phyloP scores from a whole-genome alignment of 2,888 invertebrate genomes.

The Muschampia staudingeri region DNA sequence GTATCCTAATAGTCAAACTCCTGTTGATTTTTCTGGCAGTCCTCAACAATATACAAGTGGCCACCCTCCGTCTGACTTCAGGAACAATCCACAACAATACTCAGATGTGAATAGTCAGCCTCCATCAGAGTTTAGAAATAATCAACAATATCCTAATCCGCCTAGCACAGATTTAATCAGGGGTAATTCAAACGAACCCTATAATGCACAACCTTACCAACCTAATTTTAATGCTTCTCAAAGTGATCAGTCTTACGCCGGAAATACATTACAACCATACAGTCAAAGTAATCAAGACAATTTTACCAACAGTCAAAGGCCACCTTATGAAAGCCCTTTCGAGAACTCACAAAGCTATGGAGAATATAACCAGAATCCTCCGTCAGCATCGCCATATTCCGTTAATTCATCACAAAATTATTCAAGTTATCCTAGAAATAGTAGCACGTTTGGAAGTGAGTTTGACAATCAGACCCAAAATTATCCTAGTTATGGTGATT shows the following conservation, averaged over 20 bases:
- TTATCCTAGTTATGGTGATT: slow-evolving; percentile 77
- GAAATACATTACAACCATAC: slow-evolving; percentile 72
- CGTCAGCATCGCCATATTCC: slow-evolving; percentile 71
- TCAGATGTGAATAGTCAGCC: slow-evolving; percentile 35
- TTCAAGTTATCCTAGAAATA: slow-evolving; percentile 74
- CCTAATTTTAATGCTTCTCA: slow-evolving; percentile 79
- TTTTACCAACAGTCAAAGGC: slow-evolving; percentile 79
- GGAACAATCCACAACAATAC: slow-evolving; percentile 18
- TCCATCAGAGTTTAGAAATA: slow-evolving; percentile 37
- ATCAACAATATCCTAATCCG: slow-evolving; percentile 39
- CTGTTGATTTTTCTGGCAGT: slow-evolving; percentile 22
- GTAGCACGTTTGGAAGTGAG: slow-evolving; percentile 77
- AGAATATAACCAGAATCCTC: slow-evolving; percentile 77
- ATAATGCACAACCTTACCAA: slow-evolving; percentile 80
- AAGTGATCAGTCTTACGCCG: slow-evolving; percentile 77
- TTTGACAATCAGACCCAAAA: slow-evolving; percentile 78
- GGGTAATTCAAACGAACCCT: slow-evolving; percentile 73
- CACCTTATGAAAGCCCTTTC: slow-evolving; percentile 76
- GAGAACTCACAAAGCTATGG: slow-evolving; percentile 78
- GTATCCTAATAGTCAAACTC: slow-evolving; percentile 36
- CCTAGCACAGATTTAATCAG: slow-evolving; percentile 33
- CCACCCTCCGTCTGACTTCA: slow-evolving; percentile 28
- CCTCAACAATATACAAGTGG: slow-evolving; percentile 32
- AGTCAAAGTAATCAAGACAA: slow-evolving; percentile 78
- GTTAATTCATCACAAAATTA: slow-evolving; percentile 77